Evolutionary conservation across 2,113 vertebrate genomes (phyloP).

Genomic region (Cranoglanis bouderius): DNA sequence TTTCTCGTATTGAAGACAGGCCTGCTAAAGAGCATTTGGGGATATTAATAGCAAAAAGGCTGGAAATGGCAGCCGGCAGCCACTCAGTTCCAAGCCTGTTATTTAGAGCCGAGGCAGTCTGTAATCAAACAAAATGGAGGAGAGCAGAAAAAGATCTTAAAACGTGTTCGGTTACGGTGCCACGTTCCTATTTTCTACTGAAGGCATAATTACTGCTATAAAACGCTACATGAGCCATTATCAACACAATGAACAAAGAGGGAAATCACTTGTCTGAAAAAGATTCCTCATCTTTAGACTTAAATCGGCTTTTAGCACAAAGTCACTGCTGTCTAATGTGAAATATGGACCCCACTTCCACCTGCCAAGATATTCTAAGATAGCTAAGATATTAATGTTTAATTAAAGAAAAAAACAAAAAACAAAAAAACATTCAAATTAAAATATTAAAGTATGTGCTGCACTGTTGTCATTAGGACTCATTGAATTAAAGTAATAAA

Average conservation of each 20-base stretch:
- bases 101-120: conserved; percentile 85
- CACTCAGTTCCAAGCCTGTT: conserved; percentile 89
- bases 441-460: neutral
- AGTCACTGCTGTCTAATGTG: neutral
- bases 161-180: conserved; percentile 80
- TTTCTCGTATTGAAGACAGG: conserved; percentile 75
- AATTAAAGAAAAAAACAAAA: neutral
- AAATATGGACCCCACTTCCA: neutral
- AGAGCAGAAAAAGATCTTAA: conserved; percentile 74
- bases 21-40: conserved; percentile 82
- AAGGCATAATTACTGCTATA: conserved; percentile 84
- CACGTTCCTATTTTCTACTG: conserved; percentile 83
- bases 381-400: neutral
- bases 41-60: conserved; percentile 85
- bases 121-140: conserved; percentile 79
- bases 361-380: neutral
- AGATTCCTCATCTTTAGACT: conserved; percentile 20
- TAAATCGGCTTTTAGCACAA: conserved; percentile 30
- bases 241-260: conserved; percentile 13
- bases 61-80: conserved; percentile 76
- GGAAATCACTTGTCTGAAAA: conserved; percentile 34
- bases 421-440: neutral
- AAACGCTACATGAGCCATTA: conserved; percentile 79
- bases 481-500: neutral
- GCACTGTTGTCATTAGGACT: neutral